Conservation (phyloP, 2,888 invertebrate species). For the Theristus sp. region DNA sequence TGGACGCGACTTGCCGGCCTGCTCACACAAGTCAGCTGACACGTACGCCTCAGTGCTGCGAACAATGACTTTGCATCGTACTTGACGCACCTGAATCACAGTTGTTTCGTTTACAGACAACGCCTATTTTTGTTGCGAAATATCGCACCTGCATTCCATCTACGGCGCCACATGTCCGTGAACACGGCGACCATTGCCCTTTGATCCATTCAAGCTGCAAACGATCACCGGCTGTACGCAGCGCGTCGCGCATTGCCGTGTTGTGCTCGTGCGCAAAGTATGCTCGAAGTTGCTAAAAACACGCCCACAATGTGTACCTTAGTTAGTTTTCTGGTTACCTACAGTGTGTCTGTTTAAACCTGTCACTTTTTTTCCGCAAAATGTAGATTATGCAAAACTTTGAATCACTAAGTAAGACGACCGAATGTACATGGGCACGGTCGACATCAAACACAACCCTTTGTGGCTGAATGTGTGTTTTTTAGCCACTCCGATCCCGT, state of each 20-base stretch:
- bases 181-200: slow-evolving; percentile 68
- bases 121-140: too few relatives aligned
- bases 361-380: too few relatives aligned
- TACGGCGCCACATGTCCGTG: slow-evolving; percentile 54
- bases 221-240: slow-evolving; percentile 9
- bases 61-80: slow-evolving; percentile 4
- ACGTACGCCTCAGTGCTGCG: neutral
- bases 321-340: too few relatives aligned
- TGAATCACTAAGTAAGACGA: too few relatives aligned
- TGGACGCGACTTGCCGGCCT: slow-evolving; percentile 21
- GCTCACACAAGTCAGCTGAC: slow-evolving; percentile 15
- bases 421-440: too few relatives aligned
- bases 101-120: too few relatives aligned
- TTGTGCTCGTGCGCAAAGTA: neutral
- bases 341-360: too few relatives aligned
- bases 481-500: too few relatives aligned
- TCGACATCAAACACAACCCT: too few relatives aligned
- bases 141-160: slow-evolving; percentile 43
- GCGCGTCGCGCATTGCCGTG: neutral
- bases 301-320: too few relatives aligned
- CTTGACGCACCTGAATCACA: slow-evolving; percentile 5
- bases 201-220: slow-evolving; percentile 57
- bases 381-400: too few relatives aligned
- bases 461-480: too few relatives aligned
- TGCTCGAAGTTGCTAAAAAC: neutral